Percentiles rank a stretch among this genome's conserved stretches.
phyloP scores from a whole-genome alignment of 2,113 vertebrate genomes.

The Glareola pratincola region DNA sequence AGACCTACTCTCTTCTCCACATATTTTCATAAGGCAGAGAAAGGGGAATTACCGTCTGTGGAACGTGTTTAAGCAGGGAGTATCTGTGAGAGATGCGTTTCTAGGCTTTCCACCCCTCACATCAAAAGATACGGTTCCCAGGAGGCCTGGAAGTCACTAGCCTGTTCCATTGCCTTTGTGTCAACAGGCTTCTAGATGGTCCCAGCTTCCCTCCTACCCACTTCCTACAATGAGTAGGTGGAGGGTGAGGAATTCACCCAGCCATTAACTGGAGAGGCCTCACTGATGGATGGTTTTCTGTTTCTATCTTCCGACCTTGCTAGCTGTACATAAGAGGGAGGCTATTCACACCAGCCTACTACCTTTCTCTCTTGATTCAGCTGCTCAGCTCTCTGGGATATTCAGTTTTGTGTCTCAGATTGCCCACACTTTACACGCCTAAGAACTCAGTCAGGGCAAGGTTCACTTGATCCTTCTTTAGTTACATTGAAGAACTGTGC shows the following conservation, averaged over 20 bases:
- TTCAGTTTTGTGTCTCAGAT: not conserved
- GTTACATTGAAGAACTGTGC: not conserved
- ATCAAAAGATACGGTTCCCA: not conserved
- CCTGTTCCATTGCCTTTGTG: not conserved
- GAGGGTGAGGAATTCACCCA: not conserved
- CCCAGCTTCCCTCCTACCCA: not conserved
- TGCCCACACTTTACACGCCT: not conserved
- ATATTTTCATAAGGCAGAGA: not conserved
- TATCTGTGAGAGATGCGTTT: rapidly evolving
- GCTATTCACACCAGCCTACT: not conserved
- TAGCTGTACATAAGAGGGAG: not conserved
- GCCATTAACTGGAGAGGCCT: not conserved
- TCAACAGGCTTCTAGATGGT: not conserved
- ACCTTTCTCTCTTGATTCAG: not conserved
- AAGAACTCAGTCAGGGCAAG: not conserved
- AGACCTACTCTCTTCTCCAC: not conserved
- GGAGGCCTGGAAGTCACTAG: not conserved
- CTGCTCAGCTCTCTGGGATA: not conserved
- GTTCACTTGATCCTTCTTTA: not conserved
- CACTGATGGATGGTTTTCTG: not conserved
- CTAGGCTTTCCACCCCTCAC: not conserved
- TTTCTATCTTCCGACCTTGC: not conserved
- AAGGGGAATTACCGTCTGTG: not conserved
- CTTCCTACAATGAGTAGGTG: not conserved
- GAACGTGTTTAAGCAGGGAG: not conserved